Evolutionary conservation across 1,140 invertebrate species (phyloP).

Genomic region (Neoseiulus cucumeris): DNA sequence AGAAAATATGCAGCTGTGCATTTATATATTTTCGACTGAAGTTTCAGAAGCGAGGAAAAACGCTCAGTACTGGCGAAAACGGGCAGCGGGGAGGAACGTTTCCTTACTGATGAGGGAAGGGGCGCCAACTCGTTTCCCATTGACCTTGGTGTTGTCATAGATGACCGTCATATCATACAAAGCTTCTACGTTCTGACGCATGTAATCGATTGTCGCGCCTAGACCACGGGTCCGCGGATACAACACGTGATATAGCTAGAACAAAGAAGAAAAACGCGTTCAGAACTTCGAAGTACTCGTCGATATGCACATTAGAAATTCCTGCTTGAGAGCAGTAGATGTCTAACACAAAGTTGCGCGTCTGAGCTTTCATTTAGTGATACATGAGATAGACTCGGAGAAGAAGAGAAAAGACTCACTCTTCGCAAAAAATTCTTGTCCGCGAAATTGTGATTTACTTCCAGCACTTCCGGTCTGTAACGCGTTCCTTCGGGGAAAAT

Average conservation of each 20-base stretch:
- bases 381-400: background rate
- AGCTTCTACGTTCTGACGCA: background rate
- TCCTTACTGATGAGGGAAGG: background rate
- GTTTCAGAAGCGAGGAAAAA: too few species aligned
- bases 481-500: slow-evolving; percentile 9
- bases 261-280: background rate
- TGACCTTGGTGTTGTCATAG: background rate
- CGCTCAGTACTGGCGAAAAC: too few species aligned
- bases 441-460: background rate
- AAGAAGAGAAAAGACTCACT: background rate
- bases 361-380: background rate
- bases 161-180: background rate
- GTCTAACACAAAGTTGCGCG: too few species aligned
- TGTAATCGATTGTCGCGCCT: background rate
- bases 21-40: too few species aligned
- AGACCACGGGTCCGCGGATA: background rate
- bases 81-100: too few species aligned
- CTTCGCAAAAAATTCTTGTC: background rate
- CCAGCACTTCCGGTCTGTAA: background rate
- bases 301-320: background rate
- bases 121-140: background rate
- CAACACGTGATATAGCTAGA: background rate
- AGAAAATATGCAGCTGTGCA: too few species aligned
- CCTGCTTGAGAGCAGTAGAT: too few species aligned
- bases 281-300: background rate